Base-by-base conservation (phyloP, 2,888 invertebrate species). In the Parapristionchus giblindavisi region DNA sequence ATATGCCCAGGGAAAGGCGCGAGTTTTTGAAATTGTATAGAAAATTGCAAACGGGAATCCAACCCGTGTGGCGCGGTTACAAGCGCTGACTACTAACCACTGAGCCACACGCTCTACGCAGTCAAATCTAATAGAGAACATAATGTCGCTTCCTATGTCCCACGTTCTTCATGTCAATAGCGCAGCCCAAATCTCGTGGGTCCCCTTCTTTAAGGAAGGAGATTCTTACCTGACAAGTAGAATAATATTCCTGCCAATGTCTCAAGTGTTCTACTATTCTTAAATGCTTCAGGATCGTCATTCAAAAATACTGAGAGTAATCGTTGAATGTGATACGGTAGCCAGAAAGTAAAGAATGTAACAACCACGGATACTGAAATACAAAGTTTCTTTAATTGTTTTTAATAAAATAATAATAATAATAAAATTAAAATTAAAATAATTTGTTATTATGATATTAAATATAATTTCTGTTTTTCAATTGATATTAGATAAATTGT, bases 291-390 rank as follows among this genome's bases (percentile, higher is more conserved):
- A 21, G 74, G 75, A 8, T 77, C 76, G n/a, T 79, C 80, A 71
- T 83, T 86, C 3, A 89, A 83, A 79, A 88, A 89, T 51, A 90
- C 81, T 88, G 93, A 93, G 89, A 94, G 92, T 73, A 96, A 91
- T 6, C 96, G 91, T 89, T 96, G 96, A 78, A 93, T 92, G 90
- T 96, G 96, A 90, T 96, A 96, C 38, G 96, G 96, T 0, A 95
- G 94, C 96, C 96, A 96, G 89, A 96, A 95, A 17, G 95, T 90
- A 90, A 96, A 96, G 91, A 96, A 96, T 43, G 94, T 93, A 8
- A 95, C 91, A 73, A 96, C 96, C 32, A 96, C 96, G 2, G 94
- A 94, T 82, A 94, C 96, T 96, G 90, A 21, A 91, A 90, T 75
- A 32, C 8, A 8, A 68, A 27, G 2, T 51, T 24, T 21, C n/a